These are phyloP conservation scores for Aphodius granarius DNA, from an alignment of 2,888 invertebrate genomes.

Conservation along the genomic window DNA sequence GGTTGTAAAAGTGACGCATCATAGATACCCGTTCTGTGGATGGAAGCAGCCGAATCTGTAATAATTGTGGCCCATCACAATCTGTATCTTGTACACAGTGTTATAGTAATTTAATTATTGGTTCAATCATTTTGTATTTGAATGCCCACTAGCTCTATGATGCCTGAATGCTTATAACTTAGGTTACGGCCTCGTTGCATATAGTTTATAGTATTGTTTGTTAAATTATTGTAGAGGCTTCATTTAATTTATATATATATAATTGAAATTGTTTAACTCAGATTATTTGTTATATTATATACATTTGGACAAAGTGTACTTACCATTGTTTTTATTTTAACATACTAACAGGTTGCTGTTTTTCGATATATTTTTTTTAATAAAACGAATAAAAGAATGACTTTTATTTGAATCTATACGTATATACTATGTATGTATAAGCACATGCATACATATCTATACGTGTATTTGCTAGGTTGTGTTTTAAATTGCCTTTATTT, in stretches of 20 bases:
- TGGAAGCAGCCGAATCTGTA: constrained; percentile 22
- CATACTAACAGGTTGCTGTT: constrained; percentile 50
- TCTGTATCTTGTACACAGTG: constrained; percentile 19
- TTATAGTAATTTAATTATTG: constrained; percentile 22
- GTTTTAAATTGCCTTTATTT: constrained; percentile 46
- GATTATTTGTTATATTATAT: constrained; percentile 37
- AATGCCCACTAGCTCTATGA: constrained; percentile 42
- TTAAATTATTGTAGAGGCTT: constrained; percentile 53
- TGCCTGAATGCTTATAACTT: constrained; percentile 48
- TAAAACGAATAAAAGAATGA: constrained; percentile 48
- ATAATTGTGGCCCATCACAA: constrained; percentile 31
- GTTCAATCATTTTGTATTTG: constrained; percentile 32
- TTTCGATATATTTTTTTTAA: constrained; percentile 43
- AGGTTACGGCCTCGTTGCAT: constrained; percentile 48
- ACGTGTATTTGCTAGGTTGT: constrained; percentile 48
- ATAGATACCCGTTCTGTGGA: constrained; percentile 28
- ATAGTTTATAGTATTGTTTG: constrained; percentile 49
- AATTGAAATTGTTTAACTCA: constrained; percentile 44
- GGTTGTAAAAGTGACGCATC: constrained; percentile 34
- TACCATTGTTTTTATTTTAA: constrained; percentile 49
- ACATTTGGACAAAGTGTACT: constrained; percentile 48
- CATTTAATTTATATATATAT: constrained; percentile 49
- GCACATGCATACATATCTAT: neutral
- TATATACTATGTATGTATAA: constrained; percentile 1
- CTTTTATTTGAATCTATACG: constrained; percentile 42